These are phyloP conservation scores for Balanococcus diminutus DNA, from an alignment of 2,888 invertebrate genomes.

Conservation along the genomic window DNA sequence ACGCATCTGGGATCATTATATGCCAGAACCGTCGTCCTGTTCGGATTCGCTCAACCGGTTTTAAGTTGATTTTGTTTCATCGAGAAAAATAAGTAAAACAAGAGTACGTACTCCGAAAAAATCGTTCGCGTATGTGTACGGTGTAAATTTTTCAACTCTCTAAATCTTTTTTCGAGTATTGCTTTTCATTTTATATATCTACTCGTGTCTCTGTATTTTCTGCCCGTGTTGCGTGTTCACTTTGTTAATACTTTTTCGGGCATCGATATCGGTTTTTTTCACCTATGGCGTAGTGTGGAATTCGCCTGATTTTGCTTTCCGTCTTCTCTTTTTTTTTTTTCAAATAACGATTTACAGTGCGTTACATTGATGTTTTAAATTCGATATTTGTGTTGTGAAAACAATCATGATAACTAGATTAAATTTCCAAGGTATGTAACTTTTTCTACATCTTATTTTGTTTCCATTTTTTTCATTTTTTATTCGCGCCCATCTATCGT, in stretches of 20 bases:
- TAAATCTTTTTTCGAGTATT: constrained; percentile 20
- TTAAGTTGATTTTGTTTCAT: constrained; percentile 46
- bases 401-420: constrained; percentile 54
- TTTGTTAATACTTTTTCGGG: neutral
- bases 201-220: neutral
- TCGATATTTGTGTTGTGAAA: constrained; percentile 21
- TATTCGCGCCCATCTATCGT: neutral
- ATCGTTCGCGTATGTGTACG: constrained; percentile 10
- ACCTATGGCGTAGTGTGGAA: neutral
- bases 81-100: neutral
- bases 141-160: constrained; percentile 2
- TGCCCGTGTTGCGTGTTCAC: neutral
- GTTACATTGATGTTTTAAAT: constrained; percentile 18
- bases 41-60: constrained; percentile 54
- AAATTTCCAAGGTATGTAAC: constrained; percentile 44
- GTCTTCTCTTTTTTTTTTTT: neutral
- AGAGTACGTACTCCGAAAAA: constrained; percentile 14
- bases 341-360: neutral
- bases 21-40: constrained; percentile 54
- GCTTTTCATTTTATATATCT: neutral
- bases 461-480: neutral
- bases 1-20: constrained; percentile 54
- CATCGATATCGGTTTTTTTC: neutral
- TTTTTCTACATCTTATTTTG: neutral
- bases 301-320: neutral